Percentiles rank a stretch among this genome's conserved stretches.
These are phyloP conservation scores for Naja naja DNA, from an alignment of 2,113 vertebrate genomes.

Conservation along the genomic window DNA sequence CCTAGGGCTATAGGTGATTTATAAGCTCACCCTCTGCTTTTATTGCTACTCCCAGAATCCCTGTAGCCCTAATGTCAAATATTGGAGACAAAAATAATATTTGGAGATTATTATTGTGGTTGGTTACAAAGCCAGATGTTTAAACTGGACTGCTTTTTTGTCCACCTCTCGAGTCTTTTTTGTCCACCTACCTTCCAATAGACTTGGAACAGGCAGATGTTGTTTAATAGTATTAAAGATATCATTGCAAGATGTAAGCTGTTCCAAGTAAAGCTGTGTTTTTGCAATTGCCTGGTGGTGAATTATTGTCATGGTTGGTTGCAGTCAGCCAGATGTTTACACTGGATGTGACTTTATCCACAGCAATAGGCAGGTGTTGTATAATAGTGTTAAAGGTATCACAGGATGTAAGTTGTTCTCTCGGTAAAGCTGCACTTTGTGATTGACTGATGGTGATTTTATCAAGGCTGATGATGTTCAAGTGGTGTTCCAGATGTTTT, in stretches of 20 bases:
- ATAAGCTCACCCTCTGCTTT: not conserved
- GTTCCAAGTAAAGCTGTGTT: not conserved
- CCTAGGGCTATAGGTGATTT: not conserved
- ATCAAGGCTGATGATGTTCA: not conserved
- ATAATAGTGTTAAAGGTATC: not conserved
- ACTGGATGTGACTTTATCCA: not conserved
- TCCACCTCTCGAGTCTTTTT: not conserved
- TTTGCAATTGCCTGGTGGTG: not conserved
- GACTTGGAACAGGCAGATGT: not conserved
- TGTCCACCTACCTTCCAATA: not conserved
- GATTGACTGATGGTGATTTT: not conserved
- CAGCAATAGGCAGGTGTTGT: not conserved
- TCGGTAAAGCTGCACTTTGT: not conserved
- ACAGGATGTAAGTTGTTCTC: not conserved
- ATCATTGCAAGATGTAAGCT: not conserved
- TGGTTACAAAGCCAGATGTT: not conserved
- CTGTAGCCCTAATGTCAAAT: not conserved
- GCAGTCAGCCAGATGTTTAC: not conserved
- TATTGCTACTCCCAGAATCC: not conserved
- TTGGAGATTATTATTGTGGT: not conserved
- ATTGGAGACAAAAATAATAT: not conserved
- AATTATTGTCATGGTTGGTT: not conserved
- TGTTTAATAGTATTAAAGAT: not conserved
- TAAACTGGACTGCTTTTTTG: not conserved
- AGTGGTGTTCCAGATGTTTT: not conserved